These are phyloP conservation scores for Halcyon smyrnensis DNA, from an alignment of 2,797 vertebrate species.

Conservation along the genomic window DNA sequence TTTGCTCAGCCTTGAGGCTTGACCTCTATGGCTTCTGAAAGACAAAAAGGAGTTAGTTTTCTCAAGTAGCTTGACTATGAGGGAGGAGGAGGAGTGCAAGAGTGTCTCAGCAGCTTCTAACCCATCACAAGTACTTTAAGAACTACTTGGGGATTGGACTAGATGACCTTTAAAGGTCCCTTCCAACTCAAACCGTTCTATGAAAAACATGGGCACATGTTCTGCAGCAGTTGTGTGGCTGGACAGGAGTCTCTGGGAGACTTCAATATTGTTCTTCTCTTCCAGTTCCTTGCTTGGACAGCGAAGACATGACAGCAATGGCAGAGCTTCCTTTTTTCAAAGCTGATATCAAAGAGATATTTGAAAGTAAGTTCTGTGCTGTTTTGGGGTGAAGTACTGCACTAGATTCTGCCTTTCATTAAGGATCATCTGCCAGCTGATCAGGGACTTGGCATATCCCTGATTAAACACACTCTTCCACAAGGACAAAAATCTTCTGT, in stretches of 20 bases:
- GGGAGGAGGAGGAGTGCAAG: not conserved
- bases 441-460: not conserved
- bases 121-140: not conserved
- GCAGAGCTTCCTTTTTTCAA: not conserved
- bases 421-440: not conserved
- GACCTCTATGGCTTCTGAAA: too few relatives aligned
- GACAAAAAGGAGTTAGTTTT: not conserved
- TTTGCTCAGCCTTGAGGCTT: not conserved
- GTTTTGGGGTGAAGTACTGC: not conserved
- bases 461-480: not conserved
- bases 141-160: not conserved
- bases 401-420: not conserved
- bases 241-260: not conserved
- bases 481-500: not conserved
- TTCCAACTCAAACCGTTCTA: not conserved
- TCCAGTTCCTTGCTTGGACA: not conserved
- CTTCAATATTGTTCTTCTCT: not conserved
- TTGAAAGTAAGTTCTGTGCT: not conserved
- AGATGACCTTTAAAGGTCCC: not conserved
- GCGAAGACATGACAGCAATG: not conserved
- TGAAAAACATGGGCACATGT: not conserved
- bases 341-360: not conserved
- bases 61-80: not conserved
- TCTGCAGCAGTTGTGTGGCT: not conserved
- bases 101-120: not conserved